Evolutionary conservation across 2,888 invertebrate genomes (phyloP).

Genomic region (Unio pictorum): DNA sequence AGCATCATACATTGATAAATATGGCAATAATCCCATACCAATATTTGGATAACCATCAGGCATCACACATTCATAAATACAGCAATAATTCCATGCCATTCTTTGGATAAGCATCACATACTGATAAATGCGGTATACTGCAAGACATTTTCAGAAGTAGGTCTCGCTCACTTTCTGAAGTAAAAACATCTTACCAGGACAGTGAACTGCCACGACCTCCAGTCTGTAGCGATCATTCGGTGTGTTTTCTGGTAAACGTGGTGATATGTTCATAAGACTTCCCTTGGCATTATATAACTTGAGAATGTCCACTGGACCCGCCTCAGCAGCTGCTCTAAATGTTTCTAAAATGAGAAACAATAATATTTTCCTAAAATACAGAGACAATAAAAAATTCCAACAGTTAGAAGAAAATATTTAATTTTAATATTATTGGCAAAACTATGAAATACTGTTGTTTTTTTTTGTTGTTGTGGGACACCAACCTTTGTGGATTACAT

Average conservation of each 20-base stretch:
- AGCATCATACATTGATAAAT: too few species aligned
- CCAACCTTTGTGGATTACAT: too few species aligned
- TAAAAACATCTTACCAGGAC: constrained; percentile 64
- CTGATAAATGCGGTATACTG: neutral
- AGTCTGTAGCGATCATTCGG: constrained; percentile 76
- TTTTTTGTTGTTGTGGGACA: too few species aligned
- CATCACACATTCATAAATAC: too few species aligned
- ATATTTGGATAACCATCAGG: too few species aligned
- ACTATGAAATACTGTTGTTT: too few species aligned
- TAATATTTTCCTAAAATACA: too few species aligned
- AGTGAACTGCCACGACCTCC: constrained; percentile 73
- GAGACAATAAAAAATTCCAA: too few species aligned
- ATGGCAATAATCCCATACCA: too few species aligned
- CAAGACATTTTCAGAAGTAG: neutral
- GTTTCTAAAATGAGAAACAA: constrained; percentile 75
- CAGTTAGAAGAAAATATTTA: too few species aligned
- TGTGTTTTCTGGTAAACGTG: constrained; percentile 76
- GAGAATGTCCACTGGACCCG: constrained; percentile 79
- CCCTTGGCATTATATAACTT: constrained; percentile 78
- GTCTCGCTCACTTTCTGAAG: constrained; percentile 5
- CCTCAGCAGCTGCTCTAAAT: constrained; percentile 80
- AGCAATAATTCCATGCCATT: too few species aligned
- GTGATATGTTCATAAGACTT: constrained; percentile 78
- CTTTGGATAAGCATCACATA: neutral
- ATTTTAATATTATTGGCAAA: too few species aligned